Base-by-base conservation (phyloP, 2,888 invertebrate species). In the Rhaphigaster nebulosa region DNA sequence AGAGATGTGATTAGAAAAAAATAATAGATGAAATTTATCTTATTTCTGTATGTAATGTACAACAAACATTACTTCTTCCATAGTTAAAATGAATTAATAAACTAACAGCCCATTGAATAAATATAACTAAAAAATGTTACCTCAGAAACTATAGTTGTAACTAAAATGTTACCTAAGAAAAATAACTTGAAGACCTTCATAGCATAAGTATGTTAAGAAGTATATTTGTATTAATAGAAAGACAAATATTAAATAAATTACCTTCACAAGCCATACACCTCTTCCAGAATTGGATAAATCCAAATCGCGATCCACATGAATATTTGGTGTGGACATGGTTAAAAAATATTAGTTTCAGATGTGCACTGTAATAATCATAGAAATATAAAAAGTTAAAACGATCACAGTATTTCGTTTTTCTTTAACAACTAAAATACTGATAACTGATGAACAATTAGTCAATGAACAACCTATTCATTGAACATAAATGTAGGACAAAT, bases 251-350 rank as follows among this genome's bases (percentile, higher is more conserved):
- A 2, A 76, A 65, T 1, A 76, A 89, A 45, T 26, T 90, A 97
- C 97, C 94, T 99, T 99, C 0, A 99, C 99, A 15, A 99, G 95
- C 99, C 99, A 99, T 23, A 99, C 98, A 91, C 98, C 98, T 93
- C 98, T 95, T 34, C 97, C 96, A 34, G 98, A 97, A 94, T 98
- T 98, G 34, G 97, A 96, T 90, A 98, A 95, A 94, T 99, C 98
- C 92, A 99, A 95, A 90, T 92, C 92, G 38, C 92, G 90, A 88
- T 92, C 92, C 26, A 90, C 92, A 84, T 92, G 92, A 0, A 70
- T 18, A 54, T 87, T 90, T 38, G n/a, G 54, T 12, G 54, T 56
- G 6, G 90, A 41, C 90, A 90, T 90, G 20, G 70, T 76, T 6
- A 76, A 38, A 76, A 76, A 15, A 23, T 76, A 38, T 20, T 8